phyloP scores from a whole-genome alignment of 2,888 invertebrate genomes.

The Lycocerus yunnanus region DNA sequence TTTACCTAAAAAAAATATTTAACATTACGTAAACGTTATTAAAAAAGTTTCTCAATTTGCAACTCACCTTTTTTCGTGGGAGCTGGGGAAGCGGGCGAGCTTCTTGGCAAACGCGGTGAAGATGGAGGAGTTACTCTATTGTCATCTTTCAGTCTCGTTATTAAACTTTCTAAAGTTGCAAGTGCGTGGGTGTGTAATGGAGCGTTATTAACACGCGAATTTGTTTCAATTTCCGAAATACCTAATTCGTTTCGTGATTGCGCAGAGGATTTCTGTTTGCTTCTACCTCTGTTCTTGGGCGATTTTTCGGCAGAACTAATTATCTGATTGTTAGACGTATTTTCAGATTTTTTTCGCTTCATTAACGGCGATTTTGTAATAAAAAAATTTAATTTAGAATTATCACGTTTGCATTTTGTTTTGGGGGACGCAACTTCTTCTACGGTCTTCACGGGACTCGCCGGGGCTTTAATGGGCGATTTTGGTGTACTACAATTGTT shows the following conservation, averaged over 20 bases:
- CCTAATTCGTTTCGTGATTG: conserved; percentile 38
- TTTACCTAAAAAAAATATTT: conserved; percentile 56
- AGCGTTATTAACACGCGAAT: conserved; percentile 39
- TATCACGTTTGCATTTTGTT: conserved; percentile 43
- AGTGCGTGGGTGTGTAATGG: conserved; percentile 59
- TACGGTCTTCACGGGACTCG: conserved; percentile 28
- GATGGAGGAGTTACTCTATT: conserved; percentile 58
- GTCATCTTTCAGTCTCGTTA: conserved; percentile 61
- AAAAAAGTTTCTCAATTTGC: background rate
- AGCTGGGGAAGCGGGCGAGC: conserved; percentile 77
- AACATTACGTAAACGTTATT: background rate
- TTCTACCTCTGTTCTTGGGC: conserved; percentile 41
- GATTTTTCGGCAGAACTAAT: conserved; percentile 32
- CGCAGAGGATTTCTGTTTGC: conserved; percentile 43
- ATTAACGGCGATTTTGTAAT: conserved; percentile 51
- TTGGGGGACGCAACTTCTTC: conserved; percentile 32
- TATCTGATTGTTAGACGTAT: conserved; percentile 27
- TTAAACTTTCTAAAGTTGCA: conserved; percentile 63
- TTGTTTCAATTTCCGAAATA: conserved; percentile 21
- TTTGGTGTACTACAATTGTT: conserved; percentile 38
- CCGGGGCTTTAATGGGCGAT: conserved; percentile 24
- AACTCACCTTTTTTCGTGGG: conserved; percentile 66
- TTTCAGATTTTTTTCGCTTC: conserved; percentile 50
- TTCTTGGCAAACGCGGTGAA: conserved; percentile 70
- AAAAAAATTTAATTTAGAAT: conserved; percentile 52